Percentiles rank a stretch among this genome's conserved stretches.
These are phyloP conservation scores for Trichomycterus rosablanca DNA, from an alignment of 2,113 vertebrate genomes.

Conservation along the genomic window DNA sequence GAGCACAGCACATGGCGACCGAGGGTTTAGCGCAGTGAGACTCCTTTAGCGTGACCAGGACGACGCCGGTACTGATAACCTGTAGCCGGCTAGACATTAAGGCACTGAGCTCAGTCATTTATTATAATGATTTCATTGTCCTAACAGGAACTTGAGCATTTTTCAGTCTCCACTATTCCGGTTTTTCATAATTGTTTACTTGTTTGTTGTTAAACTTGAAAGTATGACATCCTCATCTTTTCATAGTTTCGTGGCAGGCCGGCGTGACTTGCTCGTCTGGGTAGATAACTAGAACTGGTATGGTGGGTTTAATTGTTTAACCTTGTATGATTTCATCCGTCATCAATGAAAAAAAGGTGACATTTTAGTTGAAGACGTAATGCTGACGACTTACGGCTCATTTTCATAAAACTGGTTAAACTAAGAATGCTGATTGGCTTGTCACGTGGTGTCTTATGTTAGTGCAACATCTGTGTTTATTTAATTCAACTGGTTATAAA, in stretches of 20 bases:
- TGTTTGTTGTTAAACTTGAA: too few species aligned
- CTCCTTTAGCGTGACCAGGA: slow-evolving; percentile 14
- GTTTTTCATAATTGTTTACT: neutral
- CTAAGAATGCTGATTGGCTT: too few species aligned
- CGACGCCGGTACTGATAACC: neutral
- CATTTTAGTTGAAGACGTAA: too few species aligned
- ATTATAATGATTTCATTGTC: neutral
- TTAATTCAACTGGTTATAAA: too few species aligned
- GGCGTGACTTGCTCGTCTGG: slow-evolving; percentile 37
- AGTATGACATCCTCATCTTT: slow-evolving; percentile 14
- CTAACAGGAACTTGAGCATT: neutral
- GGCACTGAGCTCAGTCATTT: neutral
- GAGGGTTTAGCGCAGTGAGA: neutral
- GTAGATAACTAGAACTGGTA: slow-evolving; percentile 32
- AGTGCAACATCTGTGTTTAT: too few species aligned
- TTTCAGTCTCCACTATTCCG: neutral
- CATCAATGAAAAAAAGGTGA: too few species aligned
- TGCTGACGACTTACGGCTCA: too few species aligned
- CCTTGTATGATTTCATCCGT: too few species aligned
- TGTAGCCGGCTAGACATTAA: neutral
- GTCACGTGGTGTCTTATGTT: too few species aligned
- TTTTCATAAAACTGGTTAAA: too few species aligned
- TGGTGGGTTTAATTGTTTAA: too few species aligned
- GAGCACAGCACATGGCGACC: neutral
- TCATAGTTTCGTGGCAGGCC: slow-evolving; percentile 13